phyloP scores from a whole-genome alignment of 2,888 invertebrate species.

The Chaitophorus viminalis region DNA sequence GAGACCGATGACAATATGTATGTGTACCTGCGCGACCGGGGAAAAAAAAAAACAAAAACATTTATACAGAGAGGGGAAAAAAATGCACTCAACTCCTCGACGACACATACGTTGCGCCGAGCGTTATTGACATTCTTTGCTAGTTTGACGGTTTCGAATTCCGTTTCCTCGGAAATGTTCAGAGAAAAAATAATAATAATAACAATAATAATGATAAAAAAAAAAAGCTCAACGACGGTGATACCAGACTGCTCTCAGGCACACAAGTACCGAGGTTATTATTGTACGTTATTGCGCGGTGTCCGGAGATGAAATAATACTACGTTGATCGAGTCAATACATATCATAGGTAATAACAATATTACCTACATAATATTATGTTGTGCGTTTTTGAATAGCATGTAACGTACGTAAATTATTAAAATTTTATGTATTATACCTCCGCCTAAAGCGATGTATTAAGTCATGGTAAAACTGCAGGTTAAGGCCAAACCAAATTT shows the following conservation, averaged over 20 bases:
- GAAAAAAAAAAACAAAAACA: background rate
- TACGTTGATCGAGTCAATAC: too few species aligned
- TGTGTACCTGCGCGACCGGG: constrained; percentile 26
- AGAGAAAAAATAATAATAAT: background rate
- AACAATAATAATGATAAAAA: background rate
- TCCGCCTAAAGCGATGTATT: too few species aligned
- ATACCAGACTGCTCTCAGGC: too few species aligned
- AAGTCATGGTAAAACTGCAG: too few species aligned
- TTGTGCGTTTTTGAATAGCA: too few species aligned
- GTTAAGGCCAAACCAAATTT: too few species aligned
- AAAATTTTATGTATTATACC: too few species aligned
- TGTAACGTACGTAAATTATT: too few species aligned
- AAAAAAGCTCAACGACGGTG: background rate
- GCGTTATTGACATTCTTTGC: constrained; percentile 36
- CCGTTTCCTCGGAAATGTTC: constrained; percentile 40
- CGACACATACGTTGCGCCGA: background rate
- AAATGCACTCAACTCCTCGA: background rate
- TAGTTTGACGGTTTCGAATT: constrained; percentile 25
- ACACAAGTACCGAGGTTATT: background rate
- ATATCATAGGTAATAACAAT: too few species aligned
- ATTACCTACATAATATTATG: too few species aligned
- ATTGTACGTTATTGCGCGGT: too few species aligned
- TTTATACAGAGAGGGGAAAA: background rate
- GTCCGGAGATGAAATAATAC: too few species aligned
- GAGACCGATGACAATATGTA: constrained; percentile 22